Evolutionary conservation across 2,888 invertebrate genomes (phyloP).

Genomic region (Sinhomidia bicolor): DNA sequence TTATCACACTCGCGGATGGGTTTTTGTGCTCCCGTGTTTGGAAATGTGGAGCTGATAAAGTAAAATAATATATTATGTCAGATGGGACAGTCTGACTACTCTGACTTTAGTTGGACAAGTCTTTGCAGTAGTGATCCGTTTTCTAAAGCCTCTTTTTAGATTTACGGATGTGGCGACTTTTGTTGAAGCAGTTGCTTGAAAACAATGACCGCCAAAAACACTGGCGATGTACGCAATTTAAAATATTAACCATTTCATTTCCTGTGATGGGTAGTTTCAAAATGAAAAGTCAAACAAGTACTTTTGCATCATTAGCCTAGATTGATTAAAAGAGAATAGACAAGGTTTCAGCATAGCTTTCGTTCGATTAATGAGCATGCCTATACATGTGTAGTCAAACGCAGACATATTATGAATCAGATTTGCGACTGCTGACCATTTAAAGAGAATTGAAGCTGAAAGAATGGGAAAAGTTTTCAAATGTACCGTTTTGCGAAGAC

Average conservation of each 20-base stretch:
- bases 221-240: neutral
- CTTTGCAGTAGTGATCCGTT: neutral
- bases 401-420: neutral
- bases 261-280: neutral
- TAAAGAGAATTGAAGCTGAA: neutral
- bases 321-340: constrained; percentile 27
- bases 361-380: neutral
- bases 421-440: constrained; percentile 29
- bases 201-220: neutral
- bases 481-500: neutral
- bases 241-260: neutral
- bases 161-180: neutral
- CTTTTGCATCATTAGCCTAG: constrained; percentile 41
- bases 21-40: constrained; percentile 55
- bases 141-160: neutral
- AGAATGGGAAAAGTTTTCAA: neutral
- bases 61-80: constrained; percentile 40
- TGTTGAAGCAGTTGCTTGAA: neutral
- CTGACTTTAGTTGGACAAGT: neutral
- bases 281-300: neutral
- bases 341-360: neutral
- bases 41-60: neutral
- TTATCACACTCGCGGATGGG: neutral
- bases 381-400: no score
- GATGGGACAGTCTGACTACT: constrained; percentile 27